Percentiles rank a stretch among this genome's conserved stretches.
These are phyloP conservation scores for Diadumene lineata DNA, from an alignment of 92 coral and sea anemone genomes.

Conservation along the genomic window DNA sequence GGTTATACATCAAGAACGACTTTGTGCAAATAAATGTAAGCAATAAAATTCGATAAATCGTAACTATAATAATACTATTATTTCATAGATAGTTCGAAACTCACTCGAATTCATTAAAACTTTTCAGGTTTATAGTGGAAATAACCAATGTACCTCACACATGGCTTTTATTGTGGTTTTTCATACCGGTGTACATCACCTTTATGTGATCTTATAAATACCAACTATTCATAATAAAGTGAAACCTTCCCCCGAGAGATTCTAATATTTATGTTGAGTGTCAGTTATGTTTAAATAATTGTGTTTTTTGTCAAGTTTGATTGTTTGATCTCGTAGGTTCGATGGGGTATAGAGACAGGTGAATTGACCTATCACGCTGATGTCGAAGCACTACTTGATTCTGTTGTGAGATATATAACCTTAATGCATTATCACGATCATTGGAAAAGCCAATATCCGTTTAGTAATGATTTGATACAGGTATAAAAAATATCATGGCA, in stretches of 20 bases:
- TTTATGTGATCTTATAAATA: background rate
- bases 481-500: too few species aligned
- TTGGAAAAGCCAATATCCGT: background rate
- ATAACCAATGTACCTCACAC: too few species aligned
- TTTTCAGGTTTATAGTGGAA: too few species aligned
- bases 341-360: background rate
- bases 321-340: background rate
- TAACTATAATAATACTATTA: too few species aligned
- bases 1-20: too few species aligned
- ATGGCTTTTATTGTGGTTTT: background rate
- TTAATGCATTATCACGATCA: background rate
- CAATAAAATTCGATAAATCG: too few species aligned
- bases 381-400: background rate
- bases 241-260: background rate
- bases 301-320: background rate
- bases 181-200: background rate
- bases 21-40: too few species aligned
- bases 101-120: too few species aligned
- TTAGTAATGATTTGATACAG: too few species aligned
- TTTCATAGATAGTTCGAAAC: too few species aligned
- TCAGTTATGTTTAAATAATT: background rate
- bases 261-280: background rate
- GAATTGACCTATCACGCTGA: background rate
- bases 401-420: background rate
- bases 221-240: background rate